Conservation (phyloP, 2,888 invertebrate genomes). For the Congeria kusceri region DNA sequence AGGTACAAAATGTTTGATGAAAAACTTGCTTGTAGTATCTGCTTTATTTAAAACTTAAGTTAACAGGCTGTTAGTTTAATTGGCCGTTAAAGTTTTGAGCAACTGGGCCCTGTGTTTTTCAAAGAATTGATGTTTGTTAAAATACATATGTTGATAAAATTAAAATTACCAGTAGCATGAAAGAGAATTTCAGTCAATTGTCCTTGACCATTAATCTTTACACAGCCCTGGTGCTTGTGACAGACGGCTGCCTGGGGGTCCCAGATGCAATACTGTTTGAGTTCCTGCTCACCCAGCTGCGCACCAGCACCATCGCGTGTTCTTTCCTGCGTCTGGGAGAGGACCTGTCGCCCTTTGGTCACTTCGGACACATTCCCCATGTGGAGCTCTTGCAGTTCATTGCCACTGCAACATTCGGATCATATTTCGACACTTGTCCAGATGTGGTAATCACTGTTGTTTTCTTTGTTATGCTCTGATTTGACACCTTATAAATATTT, state of each 20-base stretch:
- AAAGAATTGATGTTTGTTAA: too few species aligned
- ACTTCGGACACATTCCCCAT: conserved; percentile 90
- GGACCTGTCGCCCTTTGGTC: conserved; percentile 88
- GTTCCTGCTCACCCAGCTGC: conserved; percentile 90
- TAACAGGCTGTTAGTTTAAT: too few species aligned
- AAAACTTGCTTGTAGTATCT: too few species aligned
- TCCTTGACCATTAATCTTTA: background rate
- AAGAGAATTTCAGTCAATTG: background rate
- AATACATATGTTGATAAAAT: too few species aligned
- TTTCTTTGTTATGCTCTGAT: too few species aligned
- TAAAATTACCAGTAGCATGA: too few species aligned
- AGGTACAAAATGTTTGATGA: too few species aligned
- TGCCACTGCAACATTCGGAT: conserved; percentile 91
- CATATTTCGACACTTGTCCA: conserved; percentile 88
- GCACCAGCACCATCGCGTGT: conserved; percentile 90
- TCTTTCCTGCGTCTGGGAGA: conserved; percentile 91
- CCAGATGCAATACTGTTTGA: conserved; percentile 91
- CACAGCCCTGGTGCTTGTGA: conserved; percentile 89
- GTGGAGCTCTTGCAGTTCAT: conserved; percentile 91
- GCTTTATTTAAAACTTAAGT: too few species aligned
- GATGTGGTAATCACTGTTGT: conserved; percentile 81
- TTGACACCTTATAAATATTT: too few species aligned
- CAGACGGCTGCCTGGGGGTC: conserved; percentile 91
- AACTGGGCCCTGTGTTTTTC: too few species aligned
- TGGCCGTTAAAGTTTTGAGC: too few species aligned